A percentile compares a stretch with the other conserved stretches of the same genome.
phyloP scores from a whole-genome alignment of 2,113 vertebrate species.

The Corythaeola cristata region DNA sequence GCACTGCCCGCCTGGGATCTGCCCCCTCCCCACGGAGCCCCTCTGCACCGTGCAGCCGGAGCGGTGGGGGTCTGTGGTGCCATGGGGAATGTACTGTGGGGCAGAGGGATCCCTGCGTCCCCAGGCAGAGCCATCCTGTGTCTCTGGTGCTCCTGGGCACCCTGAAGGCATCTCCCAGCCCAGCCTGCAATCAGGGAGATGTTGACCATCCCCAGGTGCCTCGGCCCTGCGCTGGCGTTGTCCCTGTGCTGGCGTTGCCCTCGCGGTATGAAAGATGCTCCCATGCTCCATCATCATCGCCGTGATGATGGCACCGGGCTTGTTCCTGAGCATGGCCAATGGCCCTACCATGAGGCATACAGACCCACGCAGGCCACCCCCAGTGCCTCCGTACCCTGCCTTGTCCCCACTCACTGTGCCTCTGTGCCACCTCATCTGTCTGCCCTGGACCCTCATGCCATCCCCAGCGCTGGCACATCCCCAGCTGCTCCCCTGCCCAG shows the following conservation, averaged over 20 bases:
- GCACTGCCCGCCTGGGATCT: background rate
- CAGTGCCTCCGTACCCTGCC: fast-evolving
- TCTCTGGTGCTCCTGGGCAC: background rate
- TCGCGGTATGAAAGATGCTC: background rate
- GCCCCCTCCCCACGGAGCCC: background rate
- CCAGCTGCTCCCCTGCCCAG: background rate
- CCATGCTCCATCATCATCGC: background rate
- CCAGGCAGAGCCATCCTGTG: background rate
- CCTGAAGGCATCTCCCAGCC: background rate
- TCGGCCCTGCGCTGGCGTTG: background rate
- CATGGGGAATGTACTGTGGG: fast-evolving
- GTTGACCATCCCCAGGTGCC: background rate
- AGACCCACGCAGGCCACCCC: fast-evolving
- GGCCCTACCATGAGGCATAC: background rate
- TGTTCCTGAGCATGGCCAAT: background rate
- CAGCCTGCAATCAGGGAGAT: background rate
- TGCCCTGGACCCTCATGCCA: fast-evolving
- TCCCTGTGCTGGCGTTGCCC: background rate
- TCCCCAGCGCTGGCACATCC: background rate
- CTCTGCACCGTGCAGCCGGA: background rate
- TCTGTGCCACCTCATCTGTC: background rate
- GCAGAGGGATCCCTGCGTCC: background rate
- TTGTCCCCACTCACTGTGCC: background rate
- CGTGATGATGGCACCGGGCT: fast-evolving
- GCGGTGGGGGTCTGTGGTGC: background rate